These are phyloP conservation scores for Tyto alba DNA, from an alignment of 2,113 vertebrate genomes.

Conservation along the genomic window DNA sequence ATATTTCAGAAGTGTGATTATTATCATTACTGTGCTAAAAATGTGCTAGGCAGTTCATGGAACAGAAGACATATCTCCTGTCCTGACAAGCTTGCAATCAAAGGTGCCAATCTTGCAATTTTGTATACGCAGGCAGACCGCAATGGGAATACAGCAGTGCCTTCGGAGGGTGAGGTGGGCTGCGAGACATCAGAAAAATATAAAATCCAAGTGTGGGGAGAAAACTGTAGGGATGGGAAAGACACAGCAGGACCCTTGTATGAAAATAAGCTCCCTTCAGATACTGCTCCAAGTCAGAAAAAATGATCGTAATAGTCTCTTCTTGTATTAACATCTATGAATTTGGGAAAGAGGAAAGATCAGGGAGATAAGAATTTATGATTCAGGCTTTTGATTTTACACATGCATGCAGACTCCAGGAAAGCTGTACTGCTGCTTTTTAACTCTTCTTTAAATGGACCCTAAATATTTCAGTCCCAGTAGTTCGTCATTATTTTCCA, in stretches of 20 bases:
- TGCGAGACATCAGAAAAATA: not conserved
- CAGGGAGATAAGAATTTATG: not conserved
- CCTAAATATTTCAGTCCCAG: slow-evolving; percentile 32
- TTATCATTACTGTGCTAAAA: not conserved
- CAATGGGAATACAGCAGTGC: not conserved
- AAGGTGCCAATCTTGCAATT: not conserved
- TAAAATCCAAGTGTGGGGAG: not conserved
- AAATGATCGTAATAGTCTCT: not conserved
- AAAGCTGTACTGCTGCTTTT: slow-evolving; percentile 9
- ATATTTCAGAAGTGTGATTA: not conserved
- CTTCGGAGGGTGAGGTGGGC: rapidly evolving
- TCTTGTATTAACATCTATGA: not conserved
- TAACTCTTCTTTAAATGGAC: slow-evolving; percentile 11
- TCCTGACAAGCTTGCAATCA: not conserved
- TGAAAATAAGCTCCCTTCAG: not conserved
- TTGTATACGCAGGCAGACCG: not conserved
- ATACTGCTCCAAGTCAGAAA: not conserved
- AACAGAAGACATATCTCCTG: not conserved
- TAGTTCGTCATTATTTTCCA: not conserved
- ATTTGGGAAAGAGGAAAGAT: not conserved
- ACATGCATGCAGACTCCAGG: not conserved
- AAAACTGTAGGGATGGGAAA: not conserved
- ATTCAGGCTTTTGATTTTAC: slow-evolving; percentile 16
- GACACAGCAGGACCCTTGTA: not conserved
- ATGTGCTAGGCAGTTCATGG: not conserved